Conservation (phyloP, 2,888 invertebrate species). For the Thymelicus sylvestris region DNA sequence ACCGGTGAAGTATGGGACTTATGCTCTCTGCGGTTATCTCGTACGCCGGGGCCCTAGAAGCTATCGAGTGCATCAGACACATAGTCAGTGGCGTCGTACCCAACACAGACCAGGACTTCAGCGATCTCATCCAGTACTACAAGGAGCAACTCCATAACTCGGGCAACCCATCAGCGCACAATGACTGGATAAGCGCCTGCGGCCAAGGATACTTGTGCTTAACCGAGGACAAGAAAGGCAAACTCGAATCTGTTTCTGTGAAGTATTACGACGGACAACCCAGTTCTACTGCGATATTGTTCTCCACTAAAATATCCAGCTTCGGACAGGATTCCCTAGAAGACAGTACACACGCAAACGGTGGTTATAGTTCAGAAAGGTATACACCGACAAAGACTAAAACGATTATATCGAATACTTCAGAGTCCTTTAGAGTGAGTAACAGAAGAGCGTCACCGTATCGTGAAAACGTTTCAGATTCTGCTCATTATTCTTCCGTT, state of each 20-base stretch:
- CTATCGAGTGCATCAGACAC: constrained; percentile 84
- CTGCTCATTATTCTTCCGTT: constrained; percentile 55
- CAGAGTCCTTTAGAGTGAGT: constrained; percentile 74
- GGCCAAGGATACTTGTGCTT: constrained; percentile 77
- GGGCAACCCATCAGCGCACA: constrained; percentile 54
- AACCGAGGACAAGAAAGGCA: constrained; percentile 68
- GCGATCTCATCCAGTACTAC: constrained; percentile 73
- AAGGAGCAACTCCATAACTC: constrained; percentile 64
- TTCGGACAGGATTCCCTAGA: constrained; percentile 80
- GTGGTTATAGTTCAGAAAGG: constrained; percentile 73
- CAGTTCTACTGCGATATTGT: constrained; percentile 73
- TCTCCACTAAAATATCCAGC: constrained; percentile 82
- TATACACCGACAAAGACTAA: constrained; percentile 76
- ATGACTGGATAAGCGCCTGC: constrained; percentile 69
- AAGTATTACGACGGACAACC: constrained; percentile 74
- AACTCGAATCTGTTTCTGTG: constrained; percentile 68
- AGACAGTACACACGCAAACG: constrained; percentile 65
- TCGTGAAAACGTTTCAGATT: constrained; percentile 72
- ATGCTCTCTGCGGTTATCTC: constrained; percentile 89
- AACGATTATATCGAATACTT: constrained; percentile 71
- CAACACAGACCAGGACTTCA: constrained; percentile 68
- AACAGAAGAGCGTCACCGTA: constrained; percentile 74
- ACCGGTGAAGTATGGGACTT: constrained; percentile 86
- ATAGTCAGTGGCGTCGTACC: constrained; percentile 76
- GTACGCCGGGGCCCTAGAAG: constrained; percentile 90